Base-by-base conservation (phyloP, 2,797 vertebrate species). In the Neosilurus hyrtlii region DNA sequence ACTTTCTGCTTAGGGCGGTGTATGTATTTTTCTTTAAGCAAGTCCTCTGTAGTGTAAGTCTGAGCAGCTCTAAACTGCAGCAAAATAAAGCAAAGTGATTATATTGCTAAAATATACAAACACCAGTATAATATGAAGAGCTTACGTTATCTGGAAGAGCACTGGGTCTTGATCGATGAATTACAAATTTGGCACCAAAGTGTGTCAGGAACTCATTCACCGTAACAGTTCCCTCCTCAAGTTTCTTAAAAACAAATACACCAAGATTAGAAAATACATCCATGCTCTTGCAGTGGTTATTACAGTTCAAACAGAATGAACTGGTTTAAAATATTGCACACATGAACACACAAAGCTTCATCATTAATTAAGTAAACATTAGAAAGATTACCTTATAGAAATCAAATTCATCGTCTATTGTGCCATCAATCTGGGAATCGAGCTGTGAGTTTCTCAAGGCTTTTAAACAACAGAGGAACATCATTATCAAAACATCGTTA, bases 161-260 rank as follows among this genome's bases (percentile, higher is more conserved):
- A 84, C 98, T 99, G 76, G 96, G 95, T n/a, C 97, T 92, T 68
- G 97, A 95, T 87, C 95, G 96, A 87, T 98, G 96, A 88, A 98
- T 96, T 43, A 95, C 92, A 87, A 96, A 91, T 14, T 97, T 95
- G 49, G 98, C 95, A 86, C 95, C 93, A 85, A 99, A 96, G 87
- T 98, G 92, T 10, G 94, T 95, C 37, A 99, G 93, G 88, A 99
- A 97, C 88, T 98, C 97, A 1, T 92, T 91, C 74, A 96, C 91
- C 0, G 97, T 97, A 80, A 99, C 93, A 79, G 90, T 90, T 76
- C 95, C 96, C 16, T 94, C 94, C 78, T 94, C 92, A 49, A 98
- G 91, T 94, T 96, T 98, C 98, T 99, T 90, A 6, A 51, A 83
- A 87, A 43, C 86, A 88, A 78, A 88, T 76, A 89, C 35, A 79